Percentiles rank a stretch among this genome's conserved stretches.
Conservation (phyloP, 2,797 vertebrate species). For the Brachymystax lenok region DNA sequence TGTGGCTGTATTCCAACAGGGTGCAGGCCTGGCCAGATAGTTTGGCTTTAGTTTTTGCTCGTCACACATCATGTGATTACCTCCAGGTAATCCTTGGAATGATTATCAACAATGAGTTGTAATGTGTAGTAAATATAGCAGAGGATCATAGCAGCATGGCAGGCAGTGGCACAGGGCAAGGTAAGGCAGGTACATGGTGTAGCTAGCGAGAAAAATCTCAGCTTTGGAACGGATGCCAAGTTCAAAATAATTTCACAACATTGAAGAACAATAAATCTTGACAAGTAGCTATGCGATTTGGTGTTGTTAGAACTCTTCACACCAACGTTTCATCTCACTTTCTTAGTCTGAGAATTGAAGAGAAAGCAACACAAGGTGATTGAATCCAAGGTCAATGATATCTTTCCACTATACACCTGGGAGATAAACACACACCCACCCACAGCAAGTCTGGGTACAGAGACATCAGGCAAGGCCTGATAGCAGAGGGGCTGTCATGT, state of each 20-base stretch:
- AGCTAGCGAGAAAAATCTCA: neutral
- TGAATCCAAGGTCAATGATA: neutral
- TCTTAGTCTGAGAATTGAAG: neutral
- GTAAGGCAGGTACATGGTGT: neutral
- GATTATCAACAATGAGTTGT: neutral
- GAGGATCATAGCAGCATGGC: no score
- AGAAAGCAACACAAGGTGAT: neutral
- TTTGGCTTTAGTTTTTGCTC: neutral
- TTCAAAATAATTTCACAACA: neutral
- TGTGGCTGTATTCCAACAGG: conserved; percentile 2
- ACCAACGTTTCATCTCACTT: neutral
- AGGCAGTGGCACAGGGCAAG: no score
- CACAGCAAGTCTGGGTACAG: neutral
- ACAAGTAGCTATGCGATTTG: neutral
- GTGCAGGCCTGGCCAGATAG: conserved; percentile 1
- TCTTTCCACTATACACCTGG: neutral
- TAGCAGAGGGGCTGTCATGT: neutral
- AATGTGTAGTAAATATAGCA: neutral
- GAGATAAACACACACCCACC: neutral
- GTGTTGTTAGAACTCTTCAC: neutral
- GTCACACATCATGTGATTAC: neutral
- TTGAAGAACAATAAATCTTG: neutral
- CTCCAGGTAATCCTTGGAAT: neutral
- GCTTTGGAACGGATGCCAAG: neutral
- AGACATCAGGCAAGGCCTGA: neutral